Base-by-base conservation (phyloP, 1,140 invertebrate species). In the Hormaphis cornu region DNA sequence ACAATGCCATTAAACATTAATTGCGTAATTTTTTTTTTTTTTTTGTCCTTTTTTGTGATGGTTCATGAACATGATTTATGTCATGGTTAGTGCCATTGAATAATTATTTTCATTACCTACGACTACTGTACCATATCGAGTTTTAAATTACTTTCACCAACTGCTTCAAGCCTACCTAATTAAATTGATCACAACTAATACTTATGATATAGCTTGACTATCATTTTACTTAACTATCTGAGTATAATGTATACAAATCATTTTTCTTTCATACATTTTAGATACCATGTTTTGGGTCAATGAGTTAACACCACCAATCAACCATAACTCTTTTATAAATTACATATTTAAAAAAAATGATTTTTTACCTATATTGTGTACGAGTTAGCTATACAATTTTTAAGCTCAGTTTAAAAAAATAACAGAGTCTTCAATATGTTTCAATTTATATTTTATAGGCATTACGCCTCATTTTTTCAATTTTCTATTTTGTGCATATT, bases 71-170 rank as follows among this genome's bases (percentile, higher is more conserved):
- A 66, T 50, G 44, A 66, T 66, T 66, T 33, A 66, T 48, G 61
- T 50, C 44, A 66, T 48, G 61, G 61, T 66, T 66, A 66, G 61
- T 48, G 42, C 16, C 61, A 33, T 30, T 66, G 42, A 33, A 66
- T 50, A 66, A 50, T 66, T 66, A 24, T 44, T 24, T n/a, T n/a
- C n/a, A n/a, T n/a, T n/a, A n/a, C 20, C n/a, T 50, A 66, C 16
- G 18, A 63, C 61, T 66, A 48, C 61, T 66, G 61, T 66, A 42
- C 61, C 61, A 66, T 66, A 48, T 48, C 61, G 9, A 22, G 61
- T 50, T 66, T 63, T 66, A 48, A 66, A 66, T 66, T 66, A 66
- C 61, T 66, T 66, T 66, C 61, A 48, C 61, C 6, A 35, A 30
- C 18, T 66, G n/a, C 52, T 22, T 54, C 6, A 59, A 59, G 37